Conservation (phyloP, 2,797 vertebrate genomes). For the Arrhamphus sclerolepis region DNA sequence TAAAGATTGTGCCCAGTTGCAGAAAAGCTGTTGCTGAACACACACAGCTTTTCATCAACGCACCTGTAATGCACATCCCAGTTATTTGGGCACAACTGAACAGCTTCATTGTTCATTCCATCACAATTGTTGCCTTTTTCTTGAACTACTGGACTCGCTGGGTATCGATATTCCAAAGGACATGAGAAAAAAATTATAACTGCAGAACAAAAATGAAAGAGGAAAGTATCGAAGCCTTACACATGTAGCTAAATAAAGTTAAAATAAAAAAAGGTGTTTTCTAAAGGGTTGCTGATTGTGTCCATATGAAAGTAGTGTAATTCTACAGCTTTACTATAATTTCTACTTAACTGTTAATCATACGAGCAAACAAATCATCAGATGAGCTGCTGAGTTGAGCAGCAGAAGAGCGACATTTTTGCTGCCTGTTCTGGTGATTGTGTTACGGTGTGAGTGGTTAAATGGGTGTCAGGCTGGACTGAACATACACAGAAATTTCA, state of each 20-base stretch:
- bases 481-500: conserved; percentile 8
- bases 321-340: conserved; percentile 28
- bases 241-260: background rate
- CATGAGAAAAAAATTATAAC: background rate
- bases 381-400: conserved; percentile 43
- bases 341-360: conserved; percentile 48
- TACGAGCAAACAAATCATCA: conserved; percentile 66
- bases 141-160: too few relatives aligned
- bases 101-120: too few relatives aligned
- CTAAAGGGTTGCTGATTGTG: background rate
- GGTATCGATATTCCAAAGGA: too few relatives aligned
- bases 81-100: too few relatives aligned
- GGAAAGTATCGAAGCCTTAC: background rate
- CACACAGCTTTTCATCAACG: too few relatives aligned
- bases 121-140: too few relatives aligned
- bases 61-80: too few relatives aligned
- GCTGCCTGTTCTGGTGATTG: conserved; percentile 39
- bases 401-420: conserved; percentile 45
- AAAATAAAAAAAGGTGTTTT: background rate
- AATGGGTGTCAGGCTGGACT: background rate
- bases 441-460: conserved; percentile 14
- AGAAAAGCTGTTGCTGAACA: too few relatives aligned
- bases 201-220: background rate
- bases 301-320: conserved; percentile 21
- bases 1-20: too few relatives aligned